Conservation (phyloP, 2,888 invertebrate genomes). For the Vesta saturnalis region DNA sequence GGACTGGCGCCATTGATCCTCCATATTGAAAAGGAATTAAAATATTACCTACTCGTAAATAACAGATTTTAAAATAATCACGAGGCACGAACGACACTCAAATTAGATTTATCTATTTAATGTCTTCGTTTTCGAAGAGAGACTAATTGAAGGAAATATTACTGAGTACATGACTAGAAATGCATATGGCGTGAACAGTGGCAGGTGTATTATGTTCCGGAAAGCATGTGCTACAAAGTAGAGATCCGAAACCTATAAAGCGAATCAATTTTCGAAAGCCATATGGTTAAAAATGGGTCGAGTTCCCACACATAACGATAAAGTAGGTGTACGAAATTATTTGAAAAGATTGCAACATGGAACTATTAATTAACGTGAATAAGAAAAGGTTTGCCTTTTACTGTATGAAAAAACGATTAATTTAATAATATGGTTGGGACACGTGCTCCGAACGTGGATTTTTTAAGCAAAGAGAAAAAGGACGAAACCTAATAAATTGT, state of each 20-base stretch:
- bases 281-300: slow-evolving; percentile 21
- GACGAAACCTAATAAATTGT: background rate
- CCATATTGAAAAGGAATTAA: no score
- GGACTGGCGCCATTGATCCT: no score
- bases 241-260: slow-evolving; percentile 23
- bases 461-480: background rate
- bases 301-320: background rate
- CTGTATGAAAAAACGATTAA: background rate
- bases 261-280: slow-evolving; percentile 22
- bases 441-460: background rate
- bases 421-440: background rate
- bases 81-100: background rate
- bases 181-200: slow-evolving; percentile 17
- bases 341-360: background rate
- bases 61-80: no score
- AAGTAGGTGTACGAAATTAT: background rate
- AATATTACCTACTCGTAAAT: no score
- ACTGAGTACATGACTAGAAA: slow-evolving; percentile 7
- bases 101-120: background rate
- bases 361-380: background rate
- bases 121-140: background rate
- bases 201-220: slow-evolving; percentile 25
- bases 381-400: background rate
- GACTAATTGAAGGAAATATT: slow-evolving; percentile 12
- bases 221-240: slow-evolving; percentile 27